Evolutionary conservation across 2,888 invertebrate species (phyloP), one percentile per base, ranked within the genome.

Genomic region (Platynereis dumerilii): DNA sequence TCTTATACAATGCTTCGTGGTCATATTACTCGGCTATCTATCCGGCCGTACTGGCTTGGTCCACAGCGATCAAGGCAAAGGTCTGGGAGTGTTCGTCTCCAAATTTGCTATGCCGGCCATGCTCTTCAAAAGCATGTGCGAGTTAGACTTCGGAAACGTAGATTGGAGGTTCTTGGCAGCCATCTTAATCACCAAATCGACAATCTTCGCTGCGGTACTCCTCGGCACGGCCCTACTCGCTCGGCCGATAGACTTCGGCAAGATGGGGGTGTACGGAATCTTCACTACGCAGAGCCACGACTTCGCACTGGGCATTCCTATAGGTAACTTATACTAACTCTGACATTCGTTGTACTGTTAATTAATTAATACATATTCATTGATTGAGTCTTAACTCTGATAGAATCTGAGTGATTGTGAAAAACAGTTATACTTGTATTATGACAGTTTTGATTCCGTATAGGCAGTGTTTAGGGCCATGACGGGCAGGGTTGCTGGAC

Each of bases 221-320:
- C 81, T 91, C 53, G 87, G 95, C 29, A 91, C 92, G 2, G 78
- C 94, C 68, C 82, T 96, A 53, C 89, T 94, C 52, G 75, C 84
- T 53, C 80, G 91, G 79, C 93, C 94, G 5, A 81, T 91, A 22
- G 91, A 94, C 84, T 88, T 91, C 72, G 93, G 93, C 2, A 89
- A 91, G 77, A 93, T 94, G 54, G 96, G 95, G 17, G 87, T 97
- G 66, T 92, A 93, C 87, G 93, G 93, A 22, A 96, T 97, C 78
- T 96, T 96, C 84, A 92, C 93, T 75, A 96, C 96, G 0, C 96
- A 96, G 83, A 96, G 95, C 82, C 97, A 97, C 87, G 97, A 97
- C 85, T 96, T 97, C 86, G 96, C 97, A 24, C 89, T 97, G 75
- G 96, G 96, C 69, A 95, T 91, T 86, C 96, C 97, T 5, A 94